Evolutionary conservation across 2,888 invertebrate species (phyloP), one percentile per base, ranked within the genome.

Genomic region (Petrolisthes cinctipes): DNA sequence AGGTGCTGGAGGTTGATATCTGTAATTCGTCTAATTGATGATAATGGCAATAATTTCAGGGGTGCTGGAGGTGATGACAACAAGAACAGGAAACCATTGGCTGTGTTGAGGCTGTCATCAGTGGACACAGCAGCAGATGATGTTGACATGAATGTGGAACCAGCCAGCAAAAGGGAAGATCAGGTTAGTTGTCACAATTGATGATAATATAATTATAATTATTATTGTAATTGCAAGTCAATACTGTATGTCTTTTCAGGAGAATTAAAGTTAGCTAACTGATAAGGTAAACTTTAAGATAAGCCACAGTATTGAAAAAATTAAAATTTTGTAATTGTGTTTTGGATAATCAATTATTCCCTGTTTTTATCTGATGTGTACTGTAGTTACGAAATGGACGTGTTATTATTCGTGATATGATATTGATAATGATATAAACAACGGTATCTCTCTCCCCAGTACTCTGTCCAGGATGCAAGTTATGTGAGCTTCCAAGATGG

Each of bases 401-500:
- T 37, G 37, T 37, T 37, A 37, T 2, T 37, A 37, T 1, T 37
- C 37, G 37, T 37, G 37, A 37, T 37, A 2, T 37, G 37, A 37
- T 37, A 37, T 37, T 37, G 37, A 37, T 37, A 37, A 37, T 37
- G 2, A 37, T 37, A 37, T 37, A 37, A 37, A 37, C 37, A 37
- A 37, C 37, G 2, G 37, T 37, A 37, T 37, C 37, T 37, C 37
- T 37, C 37, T 37, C 37, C 37, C 37, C 71, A 89, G 89, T 89
- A 85, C 82, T 89, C 88, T 23, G 86, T 87, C 37, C 90, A 90
- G 80, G 90, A 90, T 79, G 90, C 83, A 37, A 90, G 90, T 76
- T 90, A 89, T 66, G 85, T 90, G 23, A 90, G 90, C 75, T 90
- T 86, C 86, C 90, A 90, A 86, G 90, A 90, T 84, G 89, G 90